Conservation (phyloP, 1,140 invertebrate species). For the Pentalonia nigronervosa region DNA sequence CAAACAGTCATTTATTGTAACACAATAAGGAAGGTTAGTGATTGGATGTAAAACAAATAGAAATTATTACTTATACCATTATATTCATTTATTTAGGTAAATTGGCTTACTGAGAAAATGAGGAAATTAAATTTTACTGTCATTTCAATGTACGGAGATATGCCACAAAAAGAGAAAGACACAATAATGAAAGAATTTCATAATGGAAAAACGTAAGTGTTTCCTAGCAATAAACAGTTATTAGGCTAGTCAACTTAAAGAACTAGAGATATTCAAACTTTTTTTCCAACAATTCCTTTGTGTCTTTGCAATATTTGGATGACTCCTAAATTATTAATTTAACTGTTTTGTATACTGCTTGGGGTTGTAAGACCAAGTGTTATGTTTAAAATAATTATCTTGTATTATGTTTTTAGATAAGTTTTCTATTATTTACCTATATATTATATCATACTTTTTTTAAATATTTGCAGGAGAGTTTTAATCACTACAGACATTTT, state of each 20-base stretch:
- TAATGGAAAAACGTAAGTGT: conserved; percentile 83
- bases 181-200: conserved; percentile 99
- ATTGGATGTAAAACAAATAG: neutral
- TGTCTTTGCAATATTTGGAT: no score
- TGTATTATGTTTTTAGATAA: neutral
- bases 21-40: conserved; percentile 90
- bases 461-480: conserved; percentile 78
- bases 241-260: neutral
- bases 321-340: no score
- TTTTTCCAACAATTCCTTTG: no score
- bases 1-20: conserved; percentile 99
- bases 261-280: no score
- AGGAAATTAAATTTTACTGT: conserved; percentile 99
- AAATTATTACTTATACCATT: neutral
- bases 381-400: no score
- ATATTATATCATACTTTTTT: neutral
- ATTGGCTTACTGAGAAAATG: conserved; percentile 98
- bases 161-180: conserved; percentile 99
- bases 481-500: conserved; percentile 99
- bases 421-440: neutral
- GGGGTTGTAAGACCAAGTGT: no score
- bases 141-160: conserved; percentile 99
- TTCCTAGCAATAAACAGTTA: neutral
- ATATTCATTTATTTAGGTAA: conserved; percentile 67
- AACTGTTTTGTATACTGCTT: no score